phyloP scores from a whole-genome alignment of 2,797 vertebrate genomes.

The Astyanax mexicanus region DNA sequence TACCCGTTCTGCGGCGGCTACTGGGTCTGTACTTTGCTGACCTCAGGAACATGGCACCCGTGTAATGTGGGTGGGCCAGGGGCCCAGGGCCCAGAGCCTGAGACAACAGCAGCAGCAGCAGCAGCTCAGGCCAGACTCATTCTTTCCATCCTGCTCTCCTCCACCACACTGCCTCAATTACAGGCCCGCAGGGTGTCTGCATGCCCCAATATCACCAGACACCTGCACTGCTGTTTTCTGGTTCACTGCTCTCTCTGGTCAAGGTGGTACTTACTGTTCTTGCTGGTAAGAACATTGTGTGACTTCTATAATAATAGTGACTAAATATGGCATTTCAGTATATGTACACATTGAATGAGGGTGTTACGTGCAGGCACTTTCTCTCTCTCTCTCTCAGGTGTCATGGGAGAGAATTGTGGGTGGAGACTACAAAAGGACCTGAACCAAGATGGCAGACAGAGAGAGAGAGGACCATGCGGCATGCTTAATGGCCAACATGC shows the following conservation, averaged over 20 bases:
- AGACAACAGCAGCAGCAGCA: constrained; percentile 22
- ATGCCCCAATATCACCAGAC: constrained; percentile 51
- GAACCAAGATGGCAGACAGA: no score
- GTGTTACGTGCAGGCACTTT: no score
- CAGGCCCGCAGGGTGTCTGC: constrained; percentile 59
- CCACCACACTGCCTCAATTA: constrained; percentile 62
- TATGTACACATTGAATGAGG: no score
- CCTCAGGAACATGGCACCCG: constrained; percentile 64
- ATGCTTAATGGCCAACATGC: no score
- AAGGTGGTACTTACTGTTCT: constrained; percentile 47
- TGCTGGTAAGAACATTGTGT: no score
- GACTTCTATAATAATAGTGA: no score
- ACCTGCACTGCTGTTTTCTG: constrained; percentile 70
- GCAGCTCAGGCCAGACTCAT: constrained; percentile 49
- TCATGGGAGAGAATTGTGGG: no score
- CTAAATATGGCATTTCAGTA: no score
- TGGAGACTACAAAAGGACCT: no score
- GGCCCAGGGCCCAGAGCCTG: constrained; percentile 56
- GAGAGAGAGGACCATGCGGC: no score
- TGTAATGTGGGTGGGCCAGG: constrained; percentile 68
- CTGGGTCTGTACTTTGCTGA: constrained; percentile 64
- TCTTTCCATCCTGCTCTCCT: constrained; percentile 65
- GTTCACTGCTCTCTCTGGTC: constrained; percentile 18
- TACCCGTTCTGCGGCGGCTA: constrained; percentile 62
- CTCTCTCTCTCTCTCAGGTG: no score